Evolutionary conservation across 2,113 vertebrate species (phyloP).

Genomic region (Crocuta crocuta): DNA sequence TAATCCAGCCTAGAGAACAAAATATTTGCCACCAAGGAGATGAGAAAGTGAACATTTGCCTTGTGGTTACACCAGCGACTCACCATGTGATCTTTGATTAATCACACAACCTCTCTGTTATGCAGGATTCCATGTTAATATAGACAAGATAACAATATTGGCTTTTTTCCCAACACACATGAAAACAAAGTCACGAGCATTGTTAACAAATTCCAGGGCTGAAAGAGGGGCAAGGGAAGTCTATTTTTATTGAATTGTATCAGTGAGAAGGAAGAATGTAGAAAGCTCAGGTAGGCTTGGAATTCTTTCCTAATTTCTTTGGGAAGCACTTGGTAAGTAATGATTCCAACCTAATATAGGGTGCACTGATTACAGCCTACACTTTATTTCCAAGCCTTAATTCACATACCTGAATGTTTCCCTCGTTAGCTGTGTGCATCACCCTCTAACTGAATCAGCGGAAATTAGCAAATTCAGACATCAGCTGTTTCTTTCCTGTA

Average conservation of each 20-base stretch:
- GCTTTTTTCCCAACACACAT: not conserved
- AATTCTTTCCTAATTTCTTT: conserved; percentile 53
- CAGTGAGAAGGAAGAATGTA: not conserved
- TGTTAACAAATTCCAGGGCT: conserved; percentile 22
- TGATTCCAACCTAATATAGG: conserved; percentile 54
- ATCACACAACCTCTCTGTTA: not conserved
- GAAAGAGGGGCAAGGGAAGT: not conserved
- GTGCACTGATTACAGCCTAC: conserved; percentile 48
- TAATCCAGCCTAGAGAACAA: not conserved
- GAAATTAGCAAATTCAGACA: conserved; percentile 81
- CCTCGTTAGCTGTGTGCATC: not conserved
- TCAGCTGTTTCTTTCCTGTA: conserved; percentile 78
- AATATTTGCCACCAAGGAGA: not conserved
- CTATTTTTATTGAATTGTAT: conserved; percentile 19
- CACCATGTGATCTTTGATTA: conserved; percentile 46
- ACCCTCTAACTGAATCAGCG: conserved; percentile 71
- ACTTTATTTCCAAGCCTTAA: conserved; percentile 57
- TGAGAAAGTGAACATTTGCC: conserved; percentile 12
- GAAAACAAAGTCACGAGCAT: not conserved
- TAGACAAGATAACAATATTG: not conserved
- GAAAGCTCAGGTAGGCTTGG: not conserved
- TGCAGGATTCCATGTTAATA: not conserved
- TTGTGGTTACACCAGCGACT: not conserved
- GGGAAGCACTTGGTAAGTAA: conserved; percentile 38
- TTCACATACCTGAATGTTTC: conserved; percentile 69